Evolutionary conservation across 2,797 vertebrate genomes (phyloP), one percentile per base, ranked within the genome.

Genomic region (Gouania willdenowi): DNA sequence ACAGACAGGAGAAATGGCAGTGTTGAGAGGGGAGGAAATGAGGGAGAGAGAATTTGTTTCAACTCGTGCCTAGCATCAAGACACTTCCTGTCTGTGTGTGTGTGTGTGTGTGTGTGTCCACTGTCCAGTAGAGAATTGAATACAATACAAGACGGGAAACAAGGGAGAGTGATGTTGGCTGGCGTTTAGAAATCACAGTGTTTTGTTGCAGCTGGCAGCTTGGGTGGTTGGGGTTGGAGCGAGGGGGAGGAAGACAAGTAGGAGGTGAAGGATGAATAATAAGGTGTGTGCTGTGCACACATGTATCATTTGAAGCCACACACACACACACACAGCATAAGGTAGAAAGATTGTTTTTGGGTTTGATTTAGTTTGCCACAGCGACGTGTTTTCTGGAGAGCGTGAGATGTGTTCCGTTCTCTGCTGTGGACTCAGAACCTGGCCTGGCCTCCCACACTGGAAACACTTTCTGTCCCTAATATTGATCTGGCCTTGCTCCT

Each of bases 261-360:
- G 65, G 60, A 74, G 73, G 76, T 69, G 62, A 79, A 60, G 59
- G 62, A 77, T 75, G 60, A 77, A 82, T 81, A 82, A 77, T 71
- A 65, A 70, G 62, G 51, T 69, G 66, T 50, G 52, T 24, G n/a
- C 50, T 24, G 6, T 14, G 58, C 39, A 64, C 41, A 34, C 24
- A 10, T 6, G 1, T 34, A 52, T 71, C 48, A 55, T 59, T 68
- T 60, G 59, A 67, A 65, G 46, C 36, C 52, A 50, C 56, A 47
- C 52, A 47, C 49, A 65, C 46, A 36, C 52, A 50, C 56, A 47
- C 52, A 47, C 49, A 37, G 41, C 44, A 39, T 37, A 43, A 56
- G 40, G 51, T 34, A 52, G 43, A 41, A 56, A 49, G 47, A 36
- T 52, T 60, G 51, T 52, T 60, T 51, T 58, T 46, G n/a, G n/a